A percentile compares a stretch with the other conserved stretches of the same genome.
Conservation (phyloP, 2,113 vertebrate genomes). For the Xenopus laevis region DNA sequence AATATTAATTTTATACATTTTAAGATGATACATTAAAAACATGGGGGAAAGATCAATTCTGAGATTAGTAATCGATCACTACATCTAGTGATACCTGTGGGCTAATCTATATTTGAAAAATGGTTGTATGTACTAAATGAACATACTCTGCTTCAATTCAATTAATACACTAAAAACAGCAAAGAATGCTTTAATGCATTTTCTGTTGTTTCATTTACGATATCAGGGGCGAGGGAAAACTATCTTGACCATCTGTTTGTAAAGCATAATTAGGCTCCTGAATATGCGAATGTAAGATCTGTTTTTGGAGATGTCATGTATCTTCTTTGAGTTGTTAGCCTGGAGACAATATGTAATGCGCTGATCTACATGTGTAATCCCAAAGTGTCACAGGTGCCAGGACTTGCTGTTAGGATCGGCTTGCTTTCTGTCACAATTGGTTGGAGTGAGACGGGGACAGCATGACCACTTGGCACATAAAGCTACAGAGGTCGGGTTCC, state of each 20-base stretch:
- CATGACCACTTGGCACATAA: slow-evolving; percentile 69
- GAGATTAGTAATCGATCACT: too few species aligned
- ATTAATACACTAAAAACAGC: slow-evolving; percentile 30
- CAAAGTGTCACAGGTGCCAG: slow-evolving; percentile 77
- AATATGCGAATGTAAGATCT: slow-evolving; percentile 68
- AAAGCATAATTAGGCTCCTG: slow-evolving; percentile 65
- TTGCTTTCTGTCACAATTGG: slow-evolving; percentile 80
- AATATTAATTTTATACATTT: too few species aligned
- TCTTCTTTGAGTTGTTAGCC: slow-evolving; percentile 63
- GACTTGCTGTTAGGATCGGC: slow-evolving; percentile 60
- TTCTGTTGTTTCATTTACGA: slow-evolving; percentile 48
- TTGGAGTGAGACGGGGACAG: slow-evolving; percentile 76
- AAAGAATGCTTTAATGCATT: slow-evolving; percentile 17
- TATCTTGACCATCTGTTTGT: slow-evolving; percentile 61
- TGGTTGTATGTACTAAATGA: too few species aligned
- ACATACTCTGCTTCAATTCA: too few species aligned
- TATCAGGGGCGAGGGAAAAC: slow-evolving; percentile 46
- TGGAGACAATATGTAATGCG: slow-evolving; percentile 67
- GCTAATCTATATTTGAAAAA: too few species aligned
- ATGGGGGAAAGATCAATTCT: too few species aligned
- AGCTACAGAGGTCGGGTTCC: slow-evolving; percentile 72
- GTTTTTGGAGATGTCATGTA: slow-evolving; percentile 70
- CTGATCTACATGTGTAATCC: slow-evolving; percentile 80
- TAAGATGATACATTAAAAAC: too few species aligned
- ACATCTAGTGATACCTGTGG: too few species aligned